Conservation (phyloP, 2,888 invertebrate genomes). For the Odontocerum albicorne region DNA sequence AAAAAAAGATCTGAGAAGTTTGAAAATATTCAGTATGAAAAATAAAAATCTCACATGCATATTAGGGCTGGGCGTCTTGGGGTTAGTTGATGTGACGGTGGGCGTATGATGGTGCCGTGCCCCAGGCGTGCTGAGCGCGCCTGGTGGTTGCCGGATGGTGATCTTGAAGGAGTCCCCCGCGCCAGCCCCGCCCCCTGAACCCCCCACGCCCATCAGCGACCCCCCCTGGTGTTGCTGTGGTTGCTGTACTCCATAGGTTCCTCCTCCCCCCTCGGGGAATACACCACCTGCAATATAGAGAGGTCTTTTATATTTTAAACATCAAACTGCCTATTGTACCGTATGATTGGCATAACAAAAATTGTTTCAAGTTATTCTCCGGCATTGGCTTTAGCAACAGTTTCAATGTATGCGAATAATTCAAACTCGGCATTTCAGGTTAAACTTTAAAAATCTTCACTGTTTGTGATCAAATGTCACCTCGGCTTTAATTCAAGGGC, state of each 20-base stretch:
- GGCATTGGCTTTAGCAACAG: too few species aligned
- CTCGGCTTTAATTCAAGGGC: too few species aligned
- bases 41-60: constrained; percentile 53
- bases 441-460: too few species aligned
- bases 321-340: too few species aligned
- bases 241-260: background rate
- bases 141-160: constrained; percentile 50
- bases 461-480: too few species aligned
- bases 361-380: too few species aligned
- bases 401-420: too few species aligned
- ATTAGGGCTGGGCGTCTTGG: constrained; percentile 82
- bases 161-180: constrained; percentile 64
- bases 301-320: background rate
- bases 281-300: background rate
- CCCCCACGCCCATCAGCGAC: constrained; percentile 23
- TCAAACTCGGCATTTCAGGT: too few species aligned
- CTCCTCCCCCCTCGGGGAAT: background rate
- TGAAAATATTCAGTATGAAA: constrained; percentile 12
- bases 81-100: constrained; percentile 76
- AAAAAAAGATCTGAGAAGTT: too few species aligned
- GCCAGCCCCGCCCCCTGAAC: constrained; percentile 15
- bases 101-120: constrained; percentile 37
- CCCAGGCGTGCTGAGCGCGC: constrained; percentile 38
- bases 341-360: too few species aligned
- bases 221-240: constrained; percentile 1